Conservation (phyloP, 2,888 invertebrate genomes). For the Mycalesis mineus region DNA sequence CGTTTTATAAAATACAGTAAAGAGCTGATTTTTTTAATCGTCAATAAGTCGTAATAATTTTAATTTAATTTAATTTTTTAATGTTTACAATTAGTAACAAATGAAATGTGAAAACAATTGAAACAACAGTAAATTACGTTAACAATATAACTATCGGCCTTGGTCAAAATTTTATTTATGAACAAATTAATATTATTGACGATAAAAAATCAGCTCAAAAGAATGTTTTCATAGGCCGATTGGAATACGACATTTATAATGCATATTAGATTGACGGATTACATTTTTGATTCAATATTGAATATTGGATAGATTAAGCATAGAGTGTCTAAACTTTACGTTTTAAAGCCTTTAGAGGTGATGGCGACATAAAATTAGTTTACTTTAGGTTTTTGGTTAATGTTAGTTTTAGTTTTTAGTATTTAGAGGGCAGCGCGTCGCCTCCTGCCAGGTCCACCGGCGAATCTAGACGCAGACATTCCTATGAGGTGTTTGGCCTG, state of each 20-base stretch:
- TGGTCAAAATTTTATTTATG: too few relatives aligned
- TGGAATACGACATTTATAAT: background rate
- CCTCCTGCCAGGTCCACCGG: constrained; percentile 92
- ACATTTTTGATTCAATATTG: constrained; percentile 16
- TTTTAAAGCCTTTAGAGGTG: constrained; percentile 21
- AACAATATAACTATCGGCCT: too few relatives aligned
- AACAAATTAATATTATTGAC: background rate
- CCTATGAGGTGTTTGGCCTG: constrained; percentile 96
- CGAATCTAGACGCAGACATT: constrained; percentile 91
- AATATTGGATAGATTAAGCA: constrained; percentile 16
- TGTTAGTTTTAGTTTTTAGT: background rate
- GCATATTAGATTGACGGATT: constrained; percentile 20
- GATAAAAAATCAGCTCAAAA: background rate
- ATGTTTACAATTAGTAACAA: too few relatives aligned
- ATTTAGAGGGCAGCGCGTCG: constrained; percentile 80
- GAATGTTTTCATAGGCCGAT: constrained; percentile 21
- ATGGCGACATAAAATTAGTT: constrained; percentile 16
- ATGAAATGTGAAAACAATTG: too few relatives aligned
- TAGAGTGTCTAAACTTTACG: constrained; percentile 12
- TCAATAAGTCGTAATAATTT: background rate
- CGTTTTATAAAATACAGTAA: background rate
- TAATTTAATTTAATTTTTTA: too few relatives aligned
- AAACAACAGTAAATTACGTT: too few relatives aligned
- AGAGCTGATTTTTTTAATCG: background rate
- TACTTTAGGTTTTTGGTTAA: background rate